Conservation (phyloP, 2,113 vertebrate species). For the Felis catus region DNA sequence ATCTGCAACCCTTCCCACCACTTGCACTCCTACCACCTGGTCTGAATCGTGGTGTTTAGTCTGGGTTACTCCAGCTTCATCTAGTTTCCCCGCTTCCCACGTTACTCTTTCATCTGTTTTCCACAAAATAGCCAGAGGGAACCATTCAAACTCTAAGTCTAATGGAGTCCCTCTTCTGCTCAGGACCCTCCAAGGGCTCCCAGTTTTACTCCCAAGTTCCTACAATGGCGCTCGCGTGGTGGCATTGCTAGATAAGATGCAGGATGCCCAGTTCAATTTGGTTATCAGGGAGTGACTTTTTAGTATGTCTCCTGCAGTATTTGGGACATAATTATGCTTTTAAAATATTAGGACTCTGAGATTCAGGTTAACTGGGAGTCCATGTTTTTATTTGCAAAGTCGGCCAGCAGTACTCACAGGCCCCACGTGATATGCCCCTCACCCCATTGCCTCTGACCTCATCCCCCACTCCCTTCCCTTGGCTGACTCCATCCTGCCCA, state of each 20-base stretch:
- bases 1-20: not conserved
- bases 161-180: not conserved
- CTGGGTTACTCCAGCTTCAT: not conserved
- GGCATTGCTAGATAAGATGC: not conserved
- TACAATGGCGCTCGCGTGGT: not conserved
- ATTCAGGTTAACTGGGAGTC: not conserved
- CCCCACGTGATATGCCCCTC: not conserved
- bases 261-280: not conserved
- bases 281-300: not conserved
- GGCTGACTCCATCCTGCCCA: not conserved
- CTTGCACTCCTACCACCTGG: too few species aligned
- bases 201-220: not conserved
- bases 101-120: not conserved
- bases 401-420: not conserved
- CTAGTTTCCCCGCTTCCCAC: not conserved
- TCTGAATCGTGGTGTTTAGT: not conserved
- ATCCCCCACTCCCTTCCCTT: fast-evolving
- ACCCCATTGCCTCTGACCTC: not conserved
- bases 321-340: not conserved
- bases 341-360: not conserved
- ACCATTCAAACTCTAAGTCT: not conserved
- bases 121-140: not conserved
- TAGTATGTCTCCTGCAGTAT: not conserved
- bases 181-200: not conserved
- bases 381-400: not conserved